Base-by-base conservation (phyloP, 2,888 invertebrate species). In the Sesia bembeciformis region DNA sequence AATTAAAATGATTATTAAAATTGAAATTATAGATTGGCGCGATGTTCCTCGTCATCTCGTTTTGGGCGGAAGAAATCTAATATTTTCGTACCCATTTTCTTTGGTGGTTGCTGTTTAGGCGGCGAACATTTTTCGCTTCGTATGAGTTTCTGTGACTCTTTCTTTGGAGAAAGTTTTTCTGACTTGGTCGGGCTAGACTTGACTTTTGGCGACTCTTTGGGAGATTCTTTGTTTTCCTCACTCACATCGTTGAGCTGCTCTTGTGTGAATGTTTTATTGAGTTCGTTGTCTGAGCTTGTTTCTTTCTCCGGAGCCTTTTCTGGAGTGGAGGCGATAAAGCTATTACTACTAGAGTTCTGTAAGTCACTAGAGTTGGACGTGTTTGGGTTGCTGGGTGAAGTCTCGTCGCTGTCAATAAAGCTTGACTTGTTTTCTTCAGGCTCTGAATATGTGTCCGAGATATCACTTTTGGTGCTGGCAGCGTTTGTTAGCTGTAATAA, bases 21-120 rank as follows among this genome's bases (percentile, higher is more conserved):
- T 39, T 39, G 23, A 41, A 40, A 40, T 49, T 40, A 54, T 40
- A 50, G 51, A 39, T 42, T 6, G 23, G 40, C 6, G 51, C 49
- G 57, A 66, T 49, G 42, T 43, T 59, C 58, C 58, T 57, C 62
- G 55, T 62, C 60, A 56, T 61, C 61, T 23, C 57, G 54, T 23
- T 59, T 55, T 55, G 66, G 65, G 53, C 40, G 61, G 59, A 64
- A 61, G 53, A 61, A 72, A 63, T 62, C 63, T 62, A 67, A 66
- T 61, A 74, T 62, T 76, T 76, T 74, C 75, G 62, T 82, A 83
- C 82, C 81, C 52, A 81, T 68, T 77, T 76, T 74, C 60, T 70
- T 76, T 3, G 76, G 68, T 41, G 73, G 63, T 54, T 65, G 58
- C 8, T 66, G 69, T 7, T 57, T 60, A 39, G 57, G 56, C 41